Conservation (phyloP, 2,113 vertebrate genomes). For the Sander vitreus region DNA sequence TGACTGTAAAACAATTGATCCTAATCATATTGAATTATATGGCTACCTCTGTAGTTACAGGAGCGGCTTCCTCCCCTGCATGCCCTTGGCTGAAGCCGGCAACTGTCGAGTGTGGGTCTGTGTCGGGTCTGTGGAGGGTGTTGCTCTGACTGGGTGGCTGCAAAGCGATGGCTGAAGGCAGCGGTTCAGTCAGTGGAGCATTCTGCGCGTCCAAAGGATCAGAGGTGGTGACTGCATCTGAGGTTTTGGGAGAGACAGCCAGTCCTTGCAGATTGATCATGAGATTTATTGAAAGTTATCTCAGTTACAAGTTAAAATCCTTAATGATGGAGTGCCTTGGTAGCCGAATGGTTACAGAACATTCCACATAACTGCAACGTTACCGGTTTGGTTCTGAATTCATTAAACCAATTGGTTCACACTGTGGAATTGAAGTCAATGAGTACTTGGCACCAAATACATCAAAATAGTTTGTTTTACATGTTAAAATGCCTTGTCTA, state of each 20-base stretch:
- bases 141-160: constrained; percentile 89
- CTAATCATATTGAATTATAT: not conserved
- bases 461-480: not conserved
- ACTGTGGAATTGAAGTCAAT: not conserved
- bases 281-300: not conserved
- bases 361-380: not conserved
- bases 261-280: constrained; percentile 6
- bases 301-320: not conserved
- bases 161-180: constrained; percentile 86
- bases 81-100: constrained; percentile 6
- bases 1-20: not conserved
- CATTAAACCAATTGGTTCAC: not conserved
- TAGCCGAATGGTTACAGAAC: not conserved
- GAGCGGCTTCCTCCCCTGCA: not conserved
- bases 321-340: not conserved
- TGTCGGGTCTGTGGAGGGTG: constrained; percentile 49
- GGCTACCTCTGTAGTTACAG: constrained; percentile 59
- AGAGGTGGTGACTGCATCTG: constrained; percentile 21
- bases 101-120: constrained; percentile 7
- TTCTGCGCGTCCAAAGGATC: constrained; percentile 46
- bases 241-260: constrained; percentile 4
- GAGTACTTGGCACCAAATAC: not conserved
- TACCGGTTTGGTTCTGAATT: not conserved
- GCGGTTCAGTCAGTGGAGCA: constrained; percentile 78
- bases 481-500: not conserved